Evolutionary conservation across 2,113 vertebrate genomes (phyloP).

Genomic region (Nyctereutes procyonoides): DNA sequence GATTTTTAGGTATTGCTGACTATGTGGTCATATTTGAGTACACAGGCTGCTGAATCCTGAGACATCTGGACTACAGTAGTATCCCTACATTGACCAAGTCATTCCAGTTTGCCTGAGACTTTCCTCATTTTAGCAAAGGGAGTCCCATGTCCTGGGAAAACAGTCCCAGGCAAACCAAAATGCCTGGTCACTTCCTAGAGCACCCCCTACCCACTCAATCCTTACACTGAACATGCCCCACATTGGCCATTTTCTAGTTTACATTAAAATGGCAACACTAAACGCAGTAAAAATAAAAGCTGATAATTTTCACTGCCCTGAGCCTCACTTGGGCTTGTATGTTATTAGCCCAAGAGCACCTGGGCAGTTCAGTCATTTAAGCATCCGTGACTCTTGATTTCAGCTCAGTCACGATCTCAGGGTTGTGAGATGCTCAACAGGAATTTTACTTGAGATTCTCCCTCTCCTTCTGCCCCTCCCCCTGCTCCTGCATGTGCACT

Average conservation of each 20-base stretch:
- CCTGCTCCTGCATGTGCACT: too few relatives aligned
- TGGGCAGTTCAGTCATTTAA: too few relatives aligned
- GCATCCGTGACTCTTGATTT: too few relatives aligned
- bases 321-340: neutral
- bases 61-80: neutral
- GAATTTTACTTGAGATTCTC: too few relatives aligned
- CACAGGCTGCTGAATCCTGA: neutral
- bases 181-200: neutral
- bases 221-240: neutral
- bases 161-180: neutral
- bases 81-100: neutral
- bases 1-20: neutral
- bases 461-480: too few relatives aligned
- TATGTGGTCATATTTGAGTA: neutral
- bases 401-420: too few relatives aligned
- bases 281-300: conserved; percentile 29
- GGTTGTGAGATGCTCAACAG: too few relatives aligned
- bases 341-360: neutral
- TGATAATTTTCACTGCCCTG: neutral
- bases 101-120: neutral
- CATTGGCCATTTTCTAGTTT: neutral
- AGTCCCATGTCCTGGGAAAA: neutral
- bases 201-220: neutral
- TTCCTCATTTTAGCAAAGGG: conserved; percentile 2
- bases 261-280: neutral